Evolutionary conservation across 2,888 invertebrate species (phyloP).

Genomic region (Aleiodes testaceus): DNA sequence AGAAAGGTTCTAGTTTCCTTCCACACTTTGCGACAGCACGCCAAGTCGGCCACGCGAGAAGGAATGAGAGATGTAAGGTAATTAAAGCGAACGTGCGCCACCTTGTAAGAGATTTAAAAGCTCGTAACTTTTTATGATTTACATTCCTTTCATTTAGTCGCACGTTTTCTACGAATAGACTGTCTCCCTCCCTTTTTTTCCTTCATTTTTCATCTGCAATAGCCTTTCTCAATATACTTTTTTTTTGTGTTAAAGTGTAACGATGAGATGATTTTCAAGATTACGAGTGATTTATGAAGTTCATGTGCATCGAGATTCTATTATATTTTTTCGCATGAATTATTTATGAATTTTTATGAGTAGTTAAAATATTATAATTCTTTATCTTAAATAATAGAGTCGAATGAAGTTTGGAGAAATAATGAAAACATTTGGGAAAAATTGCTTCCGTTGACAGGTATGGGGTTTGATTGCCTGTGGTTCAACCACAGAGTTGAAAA

Average conservation of each 20-base stretch:
- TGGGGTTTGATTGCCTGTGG: slow-evolving; percentile 51
- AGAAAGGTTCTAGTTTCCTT: slow-evolving; percentile 31
- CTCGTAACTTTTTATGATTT: slow-evolving; percentile 74
- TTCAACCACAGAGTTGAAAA: slow-evolving; percentile 51
- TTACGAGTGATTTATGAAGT: slow-evolving; percentile 24
- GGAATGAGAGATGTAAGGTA: slow-evolving; percentile 72
- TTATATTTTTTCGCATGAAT: not conserved
- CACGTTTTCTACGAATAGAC: slow-evolving; percentile 66
- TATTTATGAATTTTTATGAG: slow-evolving; percentile 4
- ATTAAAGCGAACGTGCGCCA: slow-evolving; percentile 72
- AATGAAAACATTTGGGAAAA: slow-evolving; percentile 40
- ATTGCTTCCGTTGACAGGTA: slow-evolving; percentile 53
- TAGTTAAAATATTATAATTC: too few species aligned
- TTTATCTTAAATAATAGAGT: not conserved
- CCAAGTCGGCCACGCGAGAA: slow-evolving; percentile 54
- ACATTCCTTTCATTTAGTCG: slow-evolving; percentile 73
- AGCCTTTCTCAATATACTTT: not conserved
- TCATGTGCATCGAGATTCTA: slow-evolving; percentile 9
- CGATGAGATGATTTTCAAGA: slow-evolving; percentile 27
- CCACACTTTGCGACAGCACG: slow-evolving; percentile 51
- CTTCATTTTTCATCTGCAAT: slow-evolving; percentile 35
- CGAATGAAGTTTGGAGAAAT: slow-evolving; percentile 20
- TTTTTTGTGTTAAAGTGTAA: not conserved
- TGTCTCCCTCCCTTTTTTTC: slow-evolving; percentile 49
- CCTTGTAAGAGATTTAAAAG: slow-evolving; percentile 73